phyloP scores from a whole-genome alignment of 2,113 vertebrate species.

The Poecile atricapillus region DNA sequence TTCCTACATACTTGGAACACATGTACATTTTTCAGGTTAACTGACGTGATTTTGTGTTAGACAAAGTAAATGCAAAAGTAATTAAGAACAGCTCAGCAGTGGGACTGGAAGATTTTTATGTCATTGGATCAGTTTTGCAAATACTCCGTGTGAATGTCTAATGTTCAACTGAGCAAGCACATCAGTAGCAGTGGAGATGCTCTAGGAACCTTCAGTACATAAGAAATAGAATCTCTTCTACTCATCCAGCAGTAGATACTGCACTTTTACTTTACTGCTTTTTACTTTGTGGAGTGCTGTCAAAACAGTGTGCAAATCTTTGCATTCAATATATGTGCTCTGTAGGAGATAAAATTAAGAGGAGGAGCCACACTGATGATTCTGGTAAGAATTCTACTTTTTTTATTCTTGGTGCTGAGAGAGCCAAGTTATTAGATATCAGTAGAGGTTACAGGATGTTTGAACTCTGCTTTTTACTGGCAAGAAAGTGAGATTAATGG shows the following conservation, averaged over 20 bases:
- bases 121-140: neutral
- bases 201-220: neutral
- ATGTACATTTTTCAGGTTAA: neutral
- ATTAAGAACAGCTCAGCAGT: neutral
- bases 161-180: neutral
- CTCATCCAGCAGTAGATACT: neutral
- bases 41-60: neutral
- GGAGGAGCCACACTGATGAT: neutral
- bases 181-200: neutral
- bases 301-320: neutral
- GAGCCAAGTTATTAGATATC: slow-evolving; percentile 61
- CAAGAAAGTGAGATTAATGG: slow-evolving; percentile 48
- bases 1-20: neutral
- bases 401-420: slow-evolving; percentile 32
- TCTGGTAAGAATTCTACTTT: neutral
- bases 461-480: slow-evolving; percentile 57
- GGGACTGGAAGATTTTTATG: neutral
- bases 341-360: neutral
- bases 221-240: neutral
- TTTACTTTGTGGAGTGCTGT: neutral
- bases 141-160: neutral
- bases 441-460: slow-evolving; percentile 45
- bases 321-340: neutral
- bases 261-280: neutral
- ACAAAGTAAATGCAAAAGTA: neutral